Percentiles rank a stretch among this genome's conserved stretches.
Evolutionary conservation across 2,888 invertebrate species (phyloP).

Genomic region (Ecliptopera silaceata): DNA sequence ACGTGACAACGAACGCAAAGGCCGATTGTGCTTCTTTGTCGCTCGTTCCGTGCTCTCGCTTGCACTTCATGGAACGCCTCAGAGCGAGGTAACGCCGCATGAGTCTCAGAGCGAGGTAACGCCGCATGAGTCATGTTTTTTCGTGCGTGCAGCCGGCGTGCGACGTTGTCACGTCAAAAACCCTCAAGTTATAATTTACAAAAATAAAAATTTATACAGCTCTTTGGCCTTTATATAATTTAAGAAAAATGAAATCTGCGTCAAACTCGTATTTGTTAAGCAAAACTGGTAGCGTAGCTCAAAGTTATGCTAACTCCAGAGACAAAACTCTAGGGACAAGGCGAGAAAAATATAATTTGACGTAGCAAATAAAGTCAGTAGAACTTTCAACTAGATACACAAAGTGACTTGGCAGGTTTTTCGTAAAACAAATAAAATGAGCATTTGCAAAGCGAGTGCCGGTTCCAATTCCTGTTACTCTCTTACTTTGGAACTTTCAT

Average conservation of each 20-base stretch:
- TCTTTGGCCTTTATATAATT: too few species aligned
- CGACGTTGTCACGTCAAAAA: too few species aligned
- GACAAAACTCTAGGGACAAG: not conserved
- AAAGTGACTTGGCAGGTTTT: constrained; percentile 35
- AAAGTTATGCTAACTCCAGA: not conserved
- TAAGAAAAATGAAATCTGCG: not conserved
- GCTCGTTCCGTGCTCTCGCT: too few species aligned
- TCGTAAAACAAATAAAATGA: constrained; percentile 34
- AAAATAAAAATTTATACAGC: too few species aligned
- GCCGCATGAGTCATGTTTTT: too few species aligned
- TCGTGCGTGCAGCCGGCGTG: too few species aligned
- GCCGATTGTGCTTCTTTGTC: too few species aligned
- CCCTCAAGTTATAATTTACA: too few species aligned
- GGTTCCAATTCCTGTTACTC: constrained; percentile 29
- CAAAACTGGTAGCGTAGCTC: not conserved
- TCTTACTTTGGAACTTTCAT: constrained; percentile 29
- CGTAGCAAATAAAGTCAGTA: constrained; percentile 14
- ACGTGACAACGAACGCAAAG: too few species aligned
- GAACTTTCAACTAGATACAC: constrained; percentile 28
- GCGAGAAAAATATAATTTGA: not conserved
- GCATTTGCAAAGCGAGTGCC: constrained; percentile 35
- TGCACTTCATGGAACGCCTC: too few species aligned
- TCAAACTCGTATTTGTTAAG: not conserved
- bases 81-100: too few species aligned
- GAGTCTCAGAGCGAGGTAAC: too few species aligned